Conservation (phyloP, 2,113 vertebrate genomes). For the Charina bottae region DNA sequence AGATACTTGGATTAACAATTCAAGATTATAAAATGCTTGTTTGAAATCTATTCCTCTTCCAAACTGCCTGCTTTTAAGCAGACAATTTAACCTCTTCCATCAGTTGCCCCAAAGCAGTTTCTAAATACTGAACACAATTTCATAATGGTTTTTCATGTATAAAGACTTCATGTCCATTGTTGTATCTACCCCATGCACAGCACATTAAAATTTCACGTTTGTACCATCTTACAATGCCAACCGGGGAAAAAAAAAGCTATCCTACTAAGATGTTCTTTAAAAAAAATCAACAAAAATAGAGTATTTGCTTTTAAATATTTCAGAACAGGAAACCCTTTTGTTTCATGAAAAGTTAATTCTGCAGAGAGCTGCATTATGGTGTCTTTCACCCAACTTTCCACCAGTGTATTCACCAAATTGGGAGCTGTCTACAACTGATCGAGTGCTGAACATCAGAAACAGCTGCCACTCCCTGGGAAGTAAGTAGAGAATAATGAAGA, state of each 20-base stretch:
- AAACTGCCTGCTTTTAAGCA: slow-evolving; percentile 56
- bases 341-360: slow-evolving; percentile 75
- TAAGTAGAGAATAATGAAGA: slow-evolving; percentile 90
- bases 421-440: slow-evolving; percentile 93
- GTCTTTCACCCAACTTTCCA: slow-evolving; percentile 58
- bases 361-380: slow-evolving; percentile 59
- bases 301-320: slow-evolving; percentile 45
- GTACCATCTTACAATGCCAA: slow-evolving; percentile 44
- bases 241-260: slow-evolving; percentile 24
- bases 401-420: slow-evolving; percentile 72
- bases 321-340: slow-evolving; percentile 59
- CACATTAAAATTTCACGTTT: slow-evolving; percentile 68
- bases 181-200: slow-evolving; percentile 52
- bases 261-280: slow-evolving; percentile 25
- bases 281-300: slow-evolving; percentile 1
- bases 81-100: slow-evolving; percentile 61
- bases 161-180: slow-evolving; percentile 59
- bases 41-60: slow-evolving; percentile 50
- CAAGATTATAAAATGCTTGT: slow-evolving; percentile 67
- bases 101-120: slow-evolving; percentile 60
- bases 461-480: slow-evolving; percentile 93
- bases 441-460: slow-evolving; percentile 92
- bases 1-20: slow-evolving; percentile 63
- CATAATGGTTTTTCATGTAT: slow-evolving; percentile 59
- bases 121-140: slow-evolving; percentile 56